Evolutionary conservation across 1,140 invertebrate species (phyloP), one percentile per base, ranked within the genome.

Genomic region (Sycobia sp.): DNA sequence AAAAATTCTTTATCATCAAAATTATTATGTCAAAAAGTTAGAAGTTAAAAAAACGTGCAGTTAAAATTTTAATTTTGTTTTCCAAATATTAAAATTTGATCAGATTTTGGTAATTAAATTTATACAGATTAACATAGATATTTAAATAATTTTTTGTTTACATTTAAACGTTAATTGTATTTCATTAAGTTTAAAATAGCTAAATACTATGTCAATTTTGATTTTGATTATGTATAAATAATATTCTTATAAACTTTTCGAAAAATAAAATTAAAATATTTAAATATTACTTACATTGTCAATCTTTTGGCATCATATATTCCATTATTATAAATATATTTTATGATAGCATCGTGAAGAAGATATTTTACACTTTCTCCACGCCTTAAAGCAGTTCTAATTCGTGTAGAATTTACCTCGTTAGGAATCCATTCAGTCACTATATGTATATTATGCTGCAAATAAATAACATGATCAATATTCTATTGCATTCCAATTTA

Each of bases 341-440:
- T 86, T 51, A 97, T 87, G 7, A 97, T 92, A 54, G 84, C 77
- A 75, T 97, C 93, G 66, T 91, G 91, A 3, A 96, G 79, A 23
- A 97, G 81, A 82, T 97, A 97, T 76, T 92, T 92, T 1, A 96
- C 90, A 77, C 94, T 97, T 74, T 96, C 91, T 2, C 88, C 86
- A 54, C 94, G 85, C 44, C 87, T 83, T 5, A 97, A 74, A 3
- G 95, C 89, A 71, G 90, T 80, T 49, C 95, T 85, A 51, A 97
- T 89, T 80, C 91, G 90, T 14, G 93, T 95, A 1, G 95, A 96
- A 77, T 94, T 96, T 4, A 98, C 89, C 78, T 97, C 95, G 82
- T 97, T 97, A 43, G 87, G 84, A 69, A 97, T 93, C 92, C 94
- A 97, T 81, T 98, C 96, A 1, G 91, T 94, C 1, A 97, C 91